These are phyloP conservation scores for Trilocha varians DNA, from an alignment of 2,888 invertebrate genomes.

Conservation along the genomic window DNA sequence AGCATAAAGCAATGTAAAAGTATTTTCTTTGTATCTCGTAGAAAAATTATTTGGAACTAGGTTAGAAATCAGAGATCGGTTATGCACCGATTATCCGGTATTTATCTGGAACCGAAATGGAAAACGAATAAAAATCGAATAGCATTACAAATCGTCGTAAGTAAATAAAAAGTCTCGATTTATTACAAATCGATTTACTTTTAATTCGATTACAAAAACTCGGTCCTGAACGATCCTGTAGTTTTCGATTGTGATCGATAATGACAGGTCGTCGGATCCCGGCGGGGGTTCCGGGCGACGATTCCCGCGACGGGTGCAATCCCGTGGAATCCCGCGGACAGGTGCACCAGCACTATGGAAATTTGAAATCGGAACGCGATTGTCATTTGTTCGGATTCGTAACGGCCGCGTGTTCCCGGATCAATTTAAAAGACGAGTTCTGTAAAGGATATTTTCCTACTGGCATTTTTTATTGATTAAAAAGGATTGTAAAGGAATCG, in stretches of 20 bases:
- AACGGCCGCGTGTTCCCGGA: constrained; percentile 24
- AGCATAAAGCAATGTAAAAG: no score
- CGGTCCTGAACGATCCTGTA: constrained; percentile 18
- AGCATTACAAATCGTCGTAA: no score
- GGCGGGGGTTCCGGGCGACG: constrained; percentile 34
- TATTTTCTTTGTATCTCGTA: no score
- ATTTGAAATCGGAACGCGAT: constrained; percentile 40
- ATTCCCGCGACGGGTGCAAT: constrained; percentile 17
- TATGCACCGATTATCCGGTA: no score
- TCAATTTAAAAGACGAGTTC: constrained; percentile 16
- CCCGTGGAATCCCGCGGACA: constrained; percentile 15
- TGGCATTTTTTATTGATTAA: not conserved
- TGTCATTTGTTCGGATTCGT: constrained; percentile 45
- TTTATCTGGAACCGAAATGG: no score
- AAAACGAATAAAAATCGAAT: no score
- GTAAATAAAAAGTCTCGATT: no score
- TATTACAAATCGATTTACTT: not conserved
- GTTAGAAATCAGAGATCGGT: no score
- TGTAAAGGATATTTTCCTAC: constrained; percentile 10
- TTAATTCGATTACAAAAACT: constrained; percentile 16
- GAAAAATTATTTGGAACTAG: no score
- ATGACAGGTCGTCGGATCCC: constrained; percentile 36
- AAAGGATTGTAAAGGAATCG: no score
- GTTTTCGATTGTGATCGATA: constrained; percentile 22
- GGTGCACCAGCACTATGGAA: constrained; percentile 33